A percentile compares a stretch with the other conserved stretches of the same genome.
Evolutionary conservation across 2,888 invertebrate genomes (phyloP).

Genomic region (Tortrix viridana): DNA sequence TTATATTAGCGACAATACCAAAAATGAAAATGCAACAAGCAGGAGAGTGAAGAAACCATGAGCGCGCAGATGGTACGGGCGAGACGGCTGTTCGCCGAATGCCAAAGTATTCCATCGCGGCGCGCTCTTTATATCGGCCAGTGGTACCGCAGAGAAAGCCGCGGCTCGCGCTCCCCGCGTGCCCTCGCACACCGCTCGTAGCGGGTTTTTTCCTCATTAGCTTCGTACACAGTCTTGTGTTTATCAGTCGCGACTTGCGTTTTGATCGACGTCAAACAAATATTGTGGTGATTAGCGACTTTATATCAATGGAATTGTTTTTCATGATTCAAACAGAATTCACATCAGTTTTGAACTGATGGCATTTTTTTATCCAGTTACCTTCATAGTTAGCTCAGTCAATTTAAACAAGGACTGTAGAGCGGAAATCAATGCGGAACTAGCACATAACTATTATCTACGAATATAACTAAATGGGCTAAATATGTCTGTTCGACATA

Average conservation of each 20-base stretch:
- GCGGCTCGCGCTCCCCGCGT: slow-evolving; percentile 68
- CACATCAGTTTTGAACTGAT: slow-evolving; percentile 1
- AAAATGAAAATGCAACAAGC: slow-evolving; percentile 53
- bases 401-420: slow-evolving; percentile 32
- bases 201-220: slow-evolving; percentile 84
- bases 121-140: slow-evolving; percentile 80
- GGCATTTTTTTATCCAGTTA: slow-evolving; percentile 9
- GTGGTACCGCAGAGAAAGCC: slow-evolving; percentile 79
- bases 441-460: background rate
- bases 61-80: slow-evolving; percentile 74
- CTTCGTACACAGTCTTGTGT: slow-evolving; percentile 72
- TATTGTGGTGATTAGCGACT: slow-evolving; percentile 38
- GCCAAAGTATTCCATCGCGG: slow-evolving; percentile 79
- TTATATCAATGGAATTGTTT: slow-evolving; percentile 26
- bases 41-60: slow-evolving; percentile 64
- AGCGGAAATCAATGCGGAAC: slow-evolving; percentile 34
- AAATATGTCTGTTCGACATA: background rate
- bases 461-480: background rate
- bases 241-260: slow-evolving; percentile 72
- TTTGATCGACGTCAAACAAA: slow-evolving; percentile 58
- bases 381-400: slow-evolving; percentile 19
- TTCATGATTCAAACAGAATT: slow-evolving; percentile 9
- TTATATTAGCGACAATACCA: slow-evolving; percentile 69
- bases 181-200: slow-evolving; percentile 65
- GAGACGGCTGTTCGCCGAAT: slow-evolving; percentile 83